Evolutionary conservation across 2,113 vertebrate species (phyloP).

Genomic region (Buteo buteo): DNA sequence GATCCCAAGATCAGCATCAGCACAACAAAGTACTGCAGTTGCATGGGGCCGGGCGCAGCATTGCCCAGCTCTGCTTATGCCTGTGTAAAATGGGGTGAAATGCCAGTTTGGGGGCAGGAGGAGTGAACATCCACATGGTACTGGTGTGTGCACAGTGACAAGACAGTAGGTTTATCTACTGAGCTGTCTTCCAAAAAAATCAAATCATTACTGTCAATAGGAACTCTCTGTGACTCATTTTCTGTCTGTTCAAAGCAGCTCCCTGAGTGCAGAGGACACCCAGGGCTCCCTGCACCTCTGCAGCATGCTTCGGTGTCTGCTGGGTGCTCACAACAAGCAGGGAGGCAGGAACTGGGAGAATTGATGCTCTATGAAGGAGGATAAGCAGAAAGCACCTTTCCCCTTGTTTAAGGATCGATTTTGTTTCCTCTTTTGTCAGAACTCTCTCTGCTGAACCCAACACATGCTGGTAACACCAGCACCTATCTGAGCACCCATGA

Average conservation of each 20-base stretch:
- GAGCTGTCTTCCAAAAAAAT: neutral
- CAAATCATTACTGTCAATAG: neutral
- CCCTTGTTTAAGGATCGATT: neutral
- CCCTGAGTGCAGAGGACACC: neutral
- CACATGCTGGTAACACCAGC: neutral
- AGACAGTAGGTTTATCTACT: neutral
- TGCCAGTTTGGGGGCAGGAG: neutral
- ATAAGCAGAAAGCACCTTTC: neutral
- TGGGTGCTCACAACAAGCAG: neutral
- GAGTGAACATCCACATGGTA: neutral
- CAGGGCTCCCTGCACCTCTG: neutral
- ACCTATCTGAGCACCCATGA: neutral
- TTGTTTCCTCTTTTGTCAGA: neutral
- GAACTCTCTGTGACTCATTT: neutral
- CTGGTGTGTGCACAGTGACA: neutral
- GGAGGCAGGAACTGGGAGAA: neutral
- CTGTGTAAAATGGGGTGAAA: neutral
- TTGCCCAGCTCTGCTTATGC: neutral
- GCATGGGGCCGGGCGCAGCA: neutral
- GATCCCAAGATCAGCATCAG: neutral
- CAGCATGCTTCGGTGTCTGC: neutral
- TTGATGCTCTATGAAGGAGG: fast-evolving
- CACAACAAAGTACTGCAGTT: neutral
- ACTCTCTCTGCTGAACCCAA: neutral
- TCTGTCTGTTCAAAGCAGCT: neutral